Evolutionary conservation across 37 sponge, comb jelly and placozoan genomes (phyloP), one percentile per base, ranked within the genome.

Genomic region (Bolinopsis microptera): DNA sequence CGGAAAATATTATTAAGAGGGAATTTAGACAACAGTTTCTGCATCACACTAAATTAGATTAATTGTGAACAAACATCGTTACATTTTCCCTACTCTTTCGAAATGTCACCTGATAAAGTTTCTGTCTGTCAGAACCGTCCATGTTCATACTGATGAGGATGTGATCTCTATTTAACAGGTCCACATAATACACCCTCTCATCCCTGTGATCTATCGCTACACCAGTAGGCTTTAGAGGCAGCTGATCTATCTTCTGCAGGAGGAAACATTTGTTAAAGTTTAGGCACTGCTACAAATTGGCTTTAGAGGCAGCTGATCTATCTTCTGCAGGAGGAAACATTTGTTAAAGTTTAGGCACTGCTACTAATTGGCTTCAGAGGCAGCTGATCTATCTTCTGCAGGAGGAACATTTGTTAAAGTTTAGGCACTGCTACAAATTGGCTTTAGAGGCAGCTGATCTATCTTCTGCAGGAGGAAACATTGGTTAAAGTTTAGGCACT

Each of bases 111-210:
- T 48, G 61, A 13, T 18, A 48, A 13, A 48, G 61, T 48, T 48
- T 48, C 90, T 48, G 34, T 38, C 61, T 38, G 13, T 40, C 36
- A n/a, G 36, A 21, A 24, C 90, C 90, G 18, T 86, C 90, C 90
- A 86, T 39, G 31, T 86, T 38, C 90, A 86, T 86, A 28, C 61
- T 41, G 31, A 86, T 86, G 27, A 86, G 90, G 8, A 18, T 86
- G 25, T 35, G n/a, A 27, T 86, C 38, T 24, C 61, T 33, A 0
- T 27, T 38, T 25, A 40, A 39, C 61, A 41, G n/a, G 36, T 86
- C 90, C 27, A 38, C 61, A 39, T 86, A 86, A n/a, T 86, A 86
- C 90, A 86, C 41, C 90, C 30, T 86, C 9, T 86, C 30, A 25
- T 39, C 41, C 9, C 30, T 0, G 90, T 23, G n/a, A 41, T 86